A percentile compares a stretch with the other conserved stretches of the same genome.
Evolutionary conservation across 1,140 invertebrate genomes (phyloP).

Genomic region (Macrocentrus cingulum): DNA sequence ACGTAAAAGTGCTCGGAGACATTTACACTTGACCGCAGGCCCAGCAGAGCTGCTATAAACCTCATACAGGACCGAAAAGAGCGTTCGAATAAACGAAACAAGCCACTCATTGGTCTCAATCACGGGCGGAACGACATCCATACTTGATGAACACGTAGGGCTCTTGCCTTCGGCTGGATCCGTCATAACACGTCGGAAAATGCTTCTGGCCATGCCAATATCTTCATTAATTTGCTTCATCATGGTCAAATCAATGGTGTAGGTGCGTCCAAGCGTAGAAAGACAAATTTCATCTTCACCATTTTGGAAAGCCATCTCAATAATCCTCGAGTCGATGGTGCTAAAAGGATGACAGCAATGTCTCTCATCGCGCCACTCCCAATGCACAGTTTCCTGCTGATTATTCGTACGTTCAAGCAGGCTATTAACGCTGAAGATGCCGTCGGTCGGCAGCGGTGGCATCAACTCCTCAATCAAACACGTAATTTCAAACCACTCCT

Average conservation of each 20-base stretch:
- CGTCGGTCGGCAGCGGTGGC: slow-evolving; percentile 90
- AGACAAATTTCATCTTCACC: slow-evolving; percentile 94
- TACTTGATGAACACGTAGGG: slow-evolving; percentile 52
- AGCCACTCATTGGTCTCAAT: slow-evolving; percentile 58
- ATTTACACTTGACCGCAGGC: slow-evolving; percentile 95
- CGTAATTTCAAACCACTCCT: slow-evolving; percentile 96
- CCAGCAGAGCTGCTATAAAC: slow-evolving; percentile 97
- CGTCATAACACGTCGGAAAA: slow-evolving; percentile 72
- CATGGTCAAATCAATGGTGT: slow-evolving; percentile 93
- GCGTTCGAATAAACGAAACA: slow-evolving; percentile 77
- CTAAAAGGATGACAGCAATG: slow-evolving; percentile 75
- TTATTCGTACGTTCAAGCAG: slow-evolving; percentile 75
- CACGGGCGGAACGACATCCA: slow-evolving; percentile 55
- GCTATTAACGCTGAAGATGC: slow-evolving; percentile 90
- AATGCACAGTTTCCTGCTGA: slow-evolving; percentile 80
- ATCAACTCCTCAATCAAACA: slow-evolving; percentile 94
- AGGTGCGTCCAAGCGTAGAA: slow-evolving; percentile 86
- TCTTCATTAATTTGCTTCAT: slow-evolving; percentile 99
- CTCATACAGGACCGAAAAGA: slow-evolving; percentile 92
- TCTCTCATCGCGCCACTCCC: slow-evolving; percentile 93
- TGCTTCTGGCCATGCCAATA: slow-evolving; percentile 87
- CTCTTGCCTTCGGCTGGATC: slow-evolving; percentile 54
- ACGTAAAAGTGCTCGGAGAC: slow-evolving; percentile 88
- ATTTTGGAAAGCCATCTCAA: slow-evolving; percentile 87
- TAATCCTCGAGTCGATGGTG: slow-evolving; percentile 74